Conservation (phyloP, 2,113 vertebrate genomes). For the Cricetomys ansorgei region DNA sequence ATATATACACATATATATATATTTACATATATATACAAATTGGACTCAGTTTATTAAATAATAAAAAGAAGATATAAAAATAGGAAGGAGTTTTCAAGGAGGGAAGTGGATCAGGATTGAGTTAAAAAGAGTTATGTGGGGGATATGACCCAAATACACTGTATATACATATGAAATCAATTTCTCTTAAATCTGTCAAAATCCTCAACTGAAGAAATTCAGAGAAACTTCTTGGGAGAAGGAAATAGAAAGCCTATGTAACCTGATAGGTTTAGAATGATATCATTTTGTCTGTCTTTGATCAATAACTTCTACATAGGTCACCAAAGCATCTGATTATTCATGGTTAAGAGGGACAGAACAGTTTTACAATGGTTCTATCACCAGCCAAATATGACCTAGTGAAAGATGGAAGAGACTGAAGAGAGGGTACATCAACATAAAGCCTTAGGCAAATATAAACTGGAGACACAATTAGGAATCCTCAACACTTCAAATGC, state of each 20-base stretch:
- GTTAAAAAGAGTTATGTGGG: no score
- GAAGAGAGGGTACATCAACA: conserved; percentile 37
- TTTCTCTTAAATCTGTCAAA: background rate
- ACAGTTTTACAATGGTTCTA: background rate
- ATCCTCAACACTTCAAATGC: conserved; percentile 50
- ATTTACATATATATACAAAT: background rate
- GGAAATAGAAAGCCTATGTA: background rate
- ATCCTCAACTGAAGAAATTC: background rate
- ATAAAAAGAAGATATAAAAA: background rate
- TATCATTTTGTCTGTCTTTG: background rate
- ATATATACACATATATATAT: no score
- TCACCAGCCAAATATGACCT: background rate
- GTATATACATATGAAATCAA: background rate
- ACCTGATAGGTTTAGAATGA: background rate
- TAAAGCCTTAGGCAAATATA: conserved; percentile 65
- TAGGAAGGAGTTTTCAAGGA: background rate
- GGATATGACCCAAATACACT: background rate
- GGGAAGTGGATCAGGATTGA: background rate
- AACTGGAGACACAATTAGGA: conserved; percentile 67
- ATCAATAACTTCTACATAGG: background rate
- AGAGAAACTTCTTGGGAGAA: background rate
- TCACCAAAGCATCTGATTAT: background rate
- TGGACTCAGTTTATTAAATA: background rate
- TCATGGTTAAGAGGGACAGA: background rate
- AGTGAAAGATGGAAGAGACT: conserved; percentile 23